Base-by-base conservation (phyloP, 1,140 invertebrate genomes). In the Drosophila pachea region DNA sequence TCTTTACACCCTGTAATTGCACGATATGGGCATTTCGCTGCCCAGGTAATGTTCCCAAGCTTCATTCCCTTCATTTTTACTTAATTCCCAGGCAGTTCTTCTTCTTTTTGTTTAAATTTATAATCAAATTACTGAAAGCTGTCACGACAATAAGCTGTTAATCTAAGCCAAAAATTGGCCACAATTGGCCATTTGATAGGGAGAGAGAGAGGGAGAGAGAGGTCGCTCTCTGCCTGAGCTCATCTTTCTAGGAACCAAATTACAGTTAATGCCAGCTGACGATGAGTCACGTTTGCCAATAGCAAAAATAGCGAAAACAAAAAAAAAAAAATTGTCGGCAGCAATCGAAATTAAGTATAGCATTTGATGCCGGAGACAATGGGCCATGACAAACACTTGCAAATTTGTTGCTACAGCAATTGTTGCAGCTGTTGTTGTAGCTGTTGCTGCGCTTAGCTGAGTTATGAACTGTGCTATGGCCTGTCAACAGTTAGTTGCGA, bases 401-500 rank as follows among this genome's bases (percentile, higher is more conserved):
- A 16, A 14, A 22, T 22, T 33, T 40, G 36, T 62, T 32, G 36
- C 8, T 38, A 9, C 11, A 7, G n/a, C 2, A 5, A 9, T 8
- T 14, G 22, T 60, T 31, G 45, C 22, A 12, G 32, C 22, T 58
- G 43, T 45, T 50, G 59, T 16, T 58, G 43, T 45, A 42, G 59
- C 7, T 43, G 61, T 12, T 38, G 53, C 35, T 47, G 59, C 71
- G 76, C 77, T 82, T 77, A 65, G 67, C 38, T 54, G 38, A 56
- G 54, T 56, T 56, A 56, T 56, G 54, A 56, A 56, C 40, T 40
- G 53, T 61, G 56, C 45, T 64, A 52, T 55, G 78, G 62, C 16
- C 79, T 78, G 79, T 84, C 73, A 82, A 64, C 79, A 68, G 61
- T 75, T 65, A 68, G 61, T 75, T 65, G 5, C 14, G 47, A 69